A percentile compares a stretch with the other conserved stretches of the same genome.
Evolutionary conservation across 2,797 vertebrate species (phyloP).

Genomic region (Hydrophis major): DNA sequence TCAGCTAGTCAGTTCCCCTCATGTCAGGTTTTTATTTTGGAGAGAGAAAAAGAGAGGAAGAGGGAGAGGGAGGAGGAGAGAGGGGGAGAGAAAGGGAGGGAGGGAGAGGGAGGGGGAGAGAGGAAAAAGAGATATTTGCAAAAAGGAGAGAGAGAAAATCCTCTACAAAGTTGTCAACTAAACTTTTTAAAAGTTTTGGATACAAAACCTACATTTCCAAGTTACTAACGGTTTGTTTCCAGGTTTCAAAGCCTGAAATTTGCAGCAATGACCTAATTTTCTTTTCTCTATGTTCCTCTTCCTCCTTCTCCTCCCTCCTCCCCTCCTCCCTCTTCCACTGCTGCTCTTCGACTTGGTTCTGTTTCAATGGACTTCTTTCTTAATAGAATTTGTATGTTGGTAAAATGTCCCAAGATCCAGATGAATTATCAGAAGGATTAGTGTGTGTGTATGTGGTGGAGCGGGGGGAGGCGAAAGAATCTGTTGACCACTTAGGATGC

Average conservation of each 20-base stretch:
- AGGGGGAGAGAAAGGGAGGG: too few species aligned
- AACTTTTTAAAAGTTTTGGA: neutral
- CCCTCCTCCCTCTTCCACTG: neutral
- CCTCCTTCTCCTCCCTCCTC: neutral
- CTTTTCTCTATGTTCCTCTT: too few species aligned
- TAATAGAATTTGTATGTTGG: neutral
- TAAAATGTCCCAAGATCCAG: neutral
- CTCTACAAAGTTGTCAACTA: neutral
- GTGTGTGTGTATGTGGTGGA: too few species aligned
- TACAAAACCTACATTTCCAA: neutral
- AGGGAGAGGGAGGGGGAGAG: too few species aligned
- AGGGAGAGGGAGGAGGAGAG: too few species aligned
- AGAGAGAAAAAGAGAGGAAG: neutral
- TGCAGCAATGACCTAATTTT: neutral
- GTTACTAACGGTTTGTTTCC: neutral
- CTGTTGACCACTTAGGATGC: neutral
- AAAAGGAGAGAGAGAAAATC: neutral
- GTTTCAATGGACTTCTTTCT: neutral
- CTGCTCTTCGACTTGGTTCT: neutral
- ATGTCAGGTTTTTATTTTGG: neutral
- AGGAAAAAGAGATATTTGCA: neutral
- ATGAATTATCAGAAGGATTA: neutral
- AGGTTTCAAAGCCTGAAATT: neutral
- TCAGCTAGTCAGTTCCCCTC: neutral
- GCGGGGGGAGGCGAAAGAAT: neutral